Base-by-base conservation (phyloP, 2,797 vertebrate species). In the Thalassophryne amazonica region DNA sequence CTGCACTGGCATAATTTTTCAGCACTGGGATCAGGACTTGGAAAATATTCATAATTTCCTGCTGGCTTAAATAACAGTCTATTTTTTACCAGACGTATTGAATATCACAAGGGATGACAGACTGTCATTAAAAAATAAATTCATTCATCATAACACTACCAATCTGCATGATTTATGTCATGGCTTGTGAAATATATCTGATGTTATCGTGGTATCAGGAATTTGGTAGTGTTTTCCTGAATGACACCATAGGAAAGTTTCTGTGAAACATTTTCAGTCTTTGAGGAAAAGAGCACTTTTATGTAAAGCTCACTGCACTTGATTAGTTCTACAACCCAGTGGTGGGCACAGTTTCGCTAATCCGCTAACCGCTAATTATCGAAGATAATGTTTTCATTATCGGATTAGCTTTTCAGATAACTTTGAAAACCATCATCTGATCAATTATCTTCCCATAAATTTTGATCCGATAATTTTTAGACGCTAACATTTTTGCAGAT, bases 101-200 rank as follows among this genome's bases (percentile, higher is more conserved):
- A 58, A 57, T 86, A 46, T 50, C 78, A 65, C 42, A 36, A 45
- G 40, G 41, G 41, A 63, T n/a, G 6, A 42, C 8, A n/a, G 53
- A 27, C 60, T 58, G 69, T 22, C 45, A 54, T 78, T 79, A 81
- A 88, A 73, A 87, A 70, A 72, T 49, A 42, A 34, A 15, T 58
- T 51, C 11, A 47, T 69, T 75, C 37, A 62, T 61, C 33, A 33
- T 23, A 27, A 36, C 43, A 43, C 18, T 27, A 19, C 67, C 31
- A 19, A 50, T 42, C 36, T 25, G 45, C 28, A 17, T 9, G 18
- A 20, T 45, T n/a, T 34, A 53, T 40, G 20, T 47, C 54, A 34
- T 17, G 24, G 58, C 21, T 38, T 36, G n/a, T 58, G 7, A 54
- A 19, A 42, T 20, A 16, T 9, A 14, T 1, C 25, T 33, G 41